Conservation (phyloP, 2,113 vertebrate species). For the Syngnathoides biaculeatus region DNA sequence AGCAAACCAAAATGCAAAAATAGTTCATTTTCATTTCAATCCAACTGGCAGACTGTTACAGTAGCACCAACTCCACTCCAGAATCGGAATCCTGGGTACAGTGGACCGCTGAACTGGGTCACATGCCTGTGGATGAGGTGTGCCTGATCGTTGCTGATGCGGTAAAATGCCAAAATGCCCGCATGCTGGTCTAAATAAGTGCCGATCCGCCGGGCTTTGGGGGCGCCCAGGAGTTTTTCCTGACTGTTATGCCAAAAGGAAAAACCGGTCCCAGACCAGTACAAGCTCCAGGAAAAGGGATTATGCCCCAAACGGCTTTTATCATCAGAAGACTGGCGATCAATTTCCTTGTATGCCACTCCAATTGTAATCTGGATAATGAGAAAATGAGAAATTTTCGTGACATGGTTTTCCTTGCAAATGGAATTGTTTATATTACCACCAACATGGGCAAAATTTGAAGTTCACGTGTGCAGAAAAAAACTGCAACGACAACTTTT, state of each 20-base stretch:
- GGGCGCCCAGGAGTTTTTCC: conserved; percentile 55
- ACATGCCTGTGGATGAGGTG: conserved; percentile 64
- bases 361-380: conserved; percentile 62
- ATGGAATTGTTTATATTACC: not conserved
- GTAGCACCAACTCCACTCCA: conserved; percentile 59
- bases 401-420: not conserved
- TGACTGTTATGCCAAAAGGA: conserved; percentile 68
- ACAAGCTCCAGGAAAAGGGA: conserved; percentile 68
- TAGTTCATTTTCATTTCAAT: conserved; percentile 30
- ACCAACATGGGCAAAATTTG: not conserved
- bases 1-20: not conserved
- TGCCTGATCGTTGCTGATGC: conserved; percentile 54
- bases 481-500: not conserved
- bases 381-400: not conserved
- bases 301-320: conserved; percentile 72
- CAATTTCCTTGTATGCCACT: conserved; percentile 67
- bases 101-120: conserved; percentile 57
- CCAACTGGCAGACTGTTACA: conserved; percentile 59
- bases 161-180: conserved; percentile 71
- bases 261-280: conserved; percentile 73
- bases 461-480: not conserved
- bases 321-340: conserved; percentile 55
- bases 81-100: conserved; percentile 72
- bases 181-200: conserved; percentile 73
- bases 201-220: conserved; percentile 63